Percentiles rank a stretch among this genome's conserved stretches.
Evolutionary conservation across 2,797 vertebrate genomes (phyloP).

Genomic region (Meda fulgida): DNA sequence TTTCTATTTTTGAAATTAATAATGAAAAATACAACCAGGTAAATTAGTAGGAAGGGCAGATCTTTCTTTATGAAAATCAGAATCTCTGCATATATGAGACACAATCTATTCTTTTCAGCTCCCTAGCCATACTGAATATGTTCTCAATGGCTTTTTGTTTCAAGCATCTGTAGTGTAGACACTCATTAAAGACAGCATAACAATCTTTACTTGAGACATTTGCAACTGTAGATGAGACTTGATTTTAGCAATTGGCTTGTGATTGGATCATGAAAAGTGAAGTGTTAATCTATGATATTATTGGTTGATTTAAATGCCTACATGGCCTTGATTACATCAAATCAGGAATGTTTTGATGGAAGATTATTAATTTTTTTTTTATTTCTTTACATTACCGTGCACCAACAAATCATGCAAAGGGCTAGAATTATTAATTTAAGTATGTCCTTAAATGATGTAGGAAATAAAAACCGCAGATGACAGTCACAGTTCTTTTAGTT

Average conservation of each 20-base stretch:
- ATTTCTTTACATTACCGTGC: not conserved
- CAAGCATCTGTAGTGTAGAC: not conserved
- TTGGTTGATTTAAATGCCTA: not conserved
- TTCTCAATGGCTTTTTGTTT: not conserved
- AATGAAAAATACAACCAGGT: not conserved
- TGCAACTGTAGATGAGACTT: not conserved
- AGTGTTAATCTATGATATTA: not conserved
- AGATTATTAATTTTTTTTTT: not conserved
- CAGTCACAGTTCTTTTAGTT: not conserved
- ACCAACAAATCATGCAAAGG: not conserved
- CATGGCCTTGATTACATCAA: not conserved
- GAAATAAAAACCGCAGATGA: slow-evolving; percentile 6
- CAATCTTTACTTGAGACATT: not conserved
- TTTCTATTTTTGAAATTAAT: not conserved
- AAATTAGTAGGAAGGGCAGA: not conserved
- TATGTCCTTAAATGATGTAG: not conserved
- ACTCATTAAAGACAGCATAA: not conserved
- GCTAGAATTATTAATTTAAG: not conserved
- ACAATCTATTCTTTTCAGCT: not conserved
- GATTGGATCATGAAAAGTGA: not conserved
- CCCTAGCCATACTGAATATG: not conserved
- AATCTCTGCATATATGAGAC: not conserved
- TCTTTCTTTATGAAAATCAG: not conserved
- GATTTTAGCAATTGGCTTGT: not conserved
- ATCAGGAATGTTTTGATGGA: not conserved